Base-by-base conservation (phyloP, 2,113 vertebrate species). In the Gavialis gangeticus region DNA sequence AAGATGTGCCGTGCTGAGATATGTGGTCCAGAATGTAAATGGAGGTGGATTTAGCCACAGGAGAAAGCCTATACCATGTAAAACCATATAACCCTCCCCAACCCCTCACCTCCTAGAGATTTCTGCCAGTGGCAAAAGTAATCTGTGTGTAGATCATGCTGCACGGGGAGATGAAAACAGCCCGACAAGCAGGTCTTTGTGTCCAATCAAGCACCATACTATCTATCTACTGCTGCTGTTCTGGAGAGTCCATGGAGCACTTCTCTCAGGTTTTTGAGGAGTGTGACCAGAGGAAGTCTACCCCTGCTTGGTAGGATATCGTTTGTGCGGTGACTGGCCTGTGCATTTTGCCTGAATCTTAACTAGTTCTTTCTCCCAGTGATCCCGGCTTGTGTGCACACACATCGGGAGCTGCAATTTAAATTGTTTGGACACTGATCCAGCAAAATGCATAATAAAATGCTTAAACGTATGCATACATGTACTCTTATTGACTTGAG, bases 61-160 rank as follows among this genome's bases (percentile, higher is more conserved):
- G 55, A 11, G 28, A 75, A 66, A 27, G 63, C 11, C 77, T 0
- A 0, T 28, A 17, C 83, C 82, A 76, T 85, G 57, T 63, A 92
- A 83, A 59, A 67, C 60, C 3, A 2, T 73, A 21, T 66, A 87
- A 57, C 55, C 18, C 56, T 91, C 71, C 58, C 71, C 78, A 7
- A 37, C 37, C 37, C 37, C 6, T 37, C 37, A 67, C 71, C 84
- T 87, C 54, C 67, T 71, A 34, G 81, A 82, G 76, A 88, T 82
- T 92, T 28, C n/a, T 89, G 27, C 19, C 69, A 46, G 60, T 21
- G 22, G 24, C 0, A 2, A 1, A 15, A 87, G 79, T 76, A 78
- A 87, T 25, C 3, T 0, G 2, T 58, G n/a, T n/a, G 0, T 1
- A 66, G 60, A 55, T 28, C 55, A 1, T 0, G 82, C 58, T 2